A percentile compares a stretch with the other conserved stretches of the same genome.
These are phyloP conservation scores for Amblyjoppa proteus DNA, from an alignment of 2,888 invertebrate genomes.

Conservation along the genomic window DNA sequence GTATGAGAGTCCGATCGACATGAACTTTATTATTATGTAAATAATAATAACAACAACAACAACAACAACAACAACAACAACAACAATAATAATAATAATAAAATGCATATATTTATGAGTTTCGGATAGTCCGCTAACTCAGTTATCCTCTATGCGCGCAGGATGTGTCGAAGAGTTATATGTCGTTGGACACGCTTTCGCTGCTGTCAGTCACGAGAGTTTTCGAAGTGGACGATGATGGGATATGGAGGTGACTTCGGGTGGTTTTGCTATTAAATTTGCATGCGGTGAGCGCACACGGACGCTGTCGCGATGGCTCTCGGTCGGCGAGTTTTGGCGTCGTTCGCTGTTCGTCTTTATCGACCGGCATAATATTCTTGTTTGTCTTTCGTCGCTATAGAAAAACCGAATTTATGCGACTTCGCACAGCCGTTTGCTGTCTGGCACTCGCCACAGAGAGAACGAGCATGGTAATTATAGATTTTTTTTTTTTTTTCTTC, in stretches of 20 bases:
- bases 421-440: background rate
- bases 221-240: constrained; percentile 57
- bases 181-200: constrained; percentile 48
- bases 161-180: constrained; percentile 39
- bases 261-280: constrained; percentile 43
- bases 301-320: constrained; percentile 7
- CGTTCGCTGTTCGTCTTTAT: constrained; percentile 15
- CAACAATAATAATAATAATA: constrained; percentile 33
- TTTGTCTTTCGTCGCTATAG: constrained; percentile 4
- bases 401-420: constrained; percentile 12
- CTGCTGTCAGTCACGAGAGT: constrained; percentile 62
- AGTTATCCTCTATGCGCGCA: constrained; percentile 7
- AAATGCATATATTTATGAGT: constrained; percentile 54
- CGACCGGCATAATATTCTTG: constrained; percentile 17
- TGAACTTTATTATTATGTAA: too few relatives aligned
- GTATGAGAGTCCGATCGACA: too few relatives aligned
- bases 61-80: background rate
- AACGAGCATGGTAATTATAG: constrained; percentile 39
- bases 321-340: constrained; percentile 9
- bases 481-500: constrained; percentile 29
- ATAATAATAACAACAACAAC: background rate
- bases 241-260: constrained; percentile 16
- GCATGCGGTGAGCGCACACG: constrained; percentile 44
- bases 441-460: background rate
- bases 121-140: constrained; percentile 9